Evolutionary conservation across 2,888 invertebrate species (phyloP).

Genomic region (Hirtodrosophila alboralis): DNA sequence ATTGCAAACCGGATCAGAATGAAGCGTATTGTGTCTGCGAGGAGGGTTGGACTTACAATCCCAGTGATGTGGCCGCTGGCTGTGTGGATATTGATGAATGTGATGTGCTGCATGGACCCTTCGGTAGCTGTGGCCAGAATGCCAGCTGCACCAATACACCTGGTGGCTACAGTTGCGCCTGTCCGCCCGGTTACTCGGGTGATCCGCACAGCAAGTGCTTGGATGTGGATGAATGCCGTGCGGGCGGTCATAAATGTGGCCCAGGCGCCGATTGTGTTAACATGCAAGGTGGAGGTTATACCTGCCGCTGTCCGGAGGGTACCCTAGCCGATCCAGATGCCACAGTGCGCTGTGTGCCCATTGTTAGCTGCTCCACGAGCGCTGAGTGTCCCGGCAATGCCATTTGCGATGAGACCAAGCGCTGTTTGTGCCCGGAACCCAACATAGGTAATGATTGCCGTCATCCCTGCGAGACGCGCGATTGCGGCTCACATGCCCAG

Average conservation of each 20-base stretch:
- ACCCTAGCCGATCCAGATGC: conserved; percentile 94
- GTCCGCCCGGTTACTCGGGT: conserved; percentile 93
- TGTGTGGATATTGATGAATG: conserved; percentile 97
- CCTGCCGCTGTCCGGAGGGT: conserved; percentile 92
- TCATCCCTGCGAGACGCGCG: conserved; percentile 95
- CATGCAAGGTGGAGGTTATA: conserved; percentile 90
- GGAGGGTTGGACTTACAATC: conserved; percentile 96
- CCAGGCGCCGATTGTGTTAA: conserved; percentile 92
- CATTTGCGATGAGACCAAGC: conserved; percentile 90
- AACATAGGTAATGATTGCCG: conserved; percentile 96
- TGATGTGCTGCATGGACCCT: conserved; percentile 90
- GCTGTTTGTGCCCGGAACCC: conserved; percentile 95
- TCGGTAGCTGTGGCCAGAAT: conserved; percentile 93
- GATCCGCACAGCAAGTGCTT: conserved; percentile 92
- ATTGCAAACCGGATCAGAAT: conserved; percentile 93
- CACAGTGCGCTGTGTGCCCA: conserved; percentile 91
- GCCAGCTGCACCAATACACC: conserved; percentile 92
- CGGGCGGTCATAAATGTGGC: conserved; percentile 90
- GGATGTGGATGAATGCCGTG: conserved; percentile 93
- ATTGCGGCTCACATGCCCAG: conserved; percentile 94
- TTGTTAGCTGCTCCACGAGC: conserved; percentile 90
- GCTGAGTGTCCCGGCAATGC: conserved; percentile 95
- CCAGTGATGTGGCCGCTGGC: conserved; percentile 93
- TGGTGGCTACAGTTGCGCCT: conserved; percentile 92
- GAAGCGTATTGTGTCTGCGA: conserved; percentile 97